Evolutionary conservation across 2,888 invertebrate species (phyloP).

Genomic region (Chymomyza caudatula): DNA sequence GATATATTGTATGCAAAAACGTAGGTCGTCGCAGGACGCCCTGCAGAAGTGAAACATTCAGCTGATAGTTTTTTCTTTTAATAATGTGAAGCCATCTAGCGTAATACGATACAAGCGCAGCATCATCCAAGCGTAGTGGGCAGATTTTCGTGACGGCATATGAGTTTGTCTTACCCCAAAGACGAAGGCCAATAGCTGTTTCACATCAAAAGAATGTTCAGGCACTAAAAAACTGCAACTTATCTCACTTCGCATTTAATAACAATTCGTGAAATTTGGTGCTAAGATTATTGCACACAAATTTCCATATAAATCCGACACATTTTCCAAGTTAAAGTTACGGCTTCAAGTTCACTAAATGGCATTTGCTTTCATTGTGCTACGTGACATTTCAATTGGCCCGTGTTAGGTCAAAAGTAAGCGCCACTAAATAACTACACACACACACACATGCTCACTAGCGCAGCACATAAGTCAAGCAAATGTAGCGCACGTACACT

Average conservation of each 20-base stretch:
- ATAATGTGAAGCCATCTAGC: too few species aligned
- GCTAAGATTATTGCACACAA: background rate
- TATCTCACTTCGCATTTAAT: background rate
- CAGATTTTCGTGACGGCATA: too few species aligned
- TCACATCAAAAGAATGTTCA: too few species aligned
- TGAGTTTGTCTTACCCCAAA: too few species aligned
- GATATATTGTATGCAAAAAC: too few species aligned
- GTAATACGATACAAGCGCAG: too few species aligned
- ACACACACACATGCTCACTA: background rate
- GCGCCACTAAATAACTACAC: slow-evolving; percentile 23
- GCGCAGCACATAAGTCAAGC: slow-evolving; percentile 26
- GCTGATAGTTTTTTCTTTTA: too few species aligned
- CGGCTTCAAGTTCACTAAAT: slow-evolving; percentile 25
- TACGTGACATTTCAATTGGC: slow-evolving; percentile 70
- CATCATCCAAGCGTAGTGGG: too few species aligned
- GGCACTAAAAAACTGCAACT: too few species aligned
- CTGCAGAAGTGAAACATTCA: too few species aligned
- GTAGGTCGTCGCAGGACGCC: too few species aligned
- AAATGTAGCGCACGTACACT: slow-evolving; percentile 38
- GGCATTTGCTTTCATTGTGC: slow-evolving; percentile 66
- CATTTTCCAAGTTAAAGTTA: background rate
- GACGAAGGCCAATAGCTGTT: too few species aligned
- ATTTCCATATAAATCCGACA: background rate
- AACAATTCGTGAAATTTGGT: background rate
- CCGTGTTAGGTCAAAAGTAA: slow-evolving; percentile 50